Base-by-base conservation (phyloP, 2,888 invertebrate genomes). In the Leptopilina myrica region DNA sequence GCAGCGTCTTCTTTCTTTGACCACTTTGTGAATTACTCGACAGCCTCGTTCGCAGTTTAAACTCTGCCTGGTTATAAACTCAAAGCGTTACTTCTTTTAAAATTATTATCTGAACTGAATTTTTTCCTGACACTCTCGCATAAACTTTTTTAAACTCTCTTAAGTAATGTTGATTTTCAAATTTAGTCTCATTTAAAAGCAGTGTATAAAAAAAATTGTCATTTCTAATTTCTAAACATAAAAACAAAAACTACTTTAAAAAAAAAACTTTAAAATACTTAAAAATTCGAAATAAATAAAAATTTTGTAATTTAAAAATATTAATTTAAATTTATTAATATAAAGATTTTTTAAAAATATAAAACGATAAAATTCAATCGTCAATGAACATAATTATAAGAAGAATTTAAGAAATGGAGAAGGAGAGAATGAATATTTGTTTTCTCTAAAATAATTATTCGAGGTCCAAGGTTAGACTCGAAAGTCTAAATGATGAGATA, bases 1-100 rank as follows among this genome's bases (percentile, higher is more conserved):
- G 73, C 73, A 73, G 73, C 73, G 73, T 56, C 53, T 53, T 73
- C 33, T 73, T 73, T 73, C 69, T 73, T 73, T 73, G 73, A 40
- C 56, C 73, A 73, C 73, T 73, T 73, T 73, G 56, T 73, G 56
- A 73, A 73, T 40, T 59, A 73, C 73, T 73, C 56, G 53, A 59
- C 26, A 56, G 15, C 33, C 33, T 73, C 40, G n/a, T 73, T 73
- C 73, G 56, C 40, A 73, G 56, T 73, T 73, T 11, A 56, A 56
- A 56, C 56, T 11, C 73, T 73, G 33, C 53, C 33, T 73, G 56
- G 40, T 59, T 56, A 73, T 33, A 73, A 73, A 33, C 40, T n/a
- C 33, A 73, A 73, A 56, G 73, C n/a, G 9, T 73, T 73, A 56
- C 53, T 56, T 73, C 53, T 69, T 56, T 56, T 40, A n/a, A 40